These are phyloP conservation scores for Leucopternis melanops DNA, from an alignment of 2,113 vertebrate species.

Conservation along the genomic window DNA sequence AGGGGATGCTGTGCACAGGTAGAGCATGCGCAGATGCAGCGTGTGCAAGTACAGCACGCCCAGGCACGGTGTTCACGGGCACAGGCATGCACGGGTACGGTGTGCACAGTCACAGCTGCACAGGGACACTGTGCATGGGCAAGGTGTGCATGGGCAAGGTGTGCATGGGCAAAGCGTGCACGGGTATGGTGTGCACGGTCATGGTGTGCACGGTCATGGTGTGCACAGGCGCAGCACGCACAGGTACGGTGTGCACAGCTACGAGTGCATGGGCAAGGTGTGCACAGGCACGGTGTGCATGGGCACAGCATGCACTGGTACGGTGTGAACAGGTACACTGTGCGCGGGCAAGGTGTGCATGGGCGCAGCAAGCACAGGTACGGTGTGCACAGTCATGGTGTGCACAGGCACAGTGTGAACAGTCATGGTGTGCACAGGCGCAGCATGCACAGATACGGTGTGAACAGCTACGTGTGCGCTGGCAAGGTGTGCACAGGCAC, in stretches of 20 bases:
- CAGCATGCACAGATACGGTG: no score
- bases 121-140: neutral
- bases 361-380: no score
- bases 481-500: no score
- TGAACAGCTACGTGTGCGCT: no score
- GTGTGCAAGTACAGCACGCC: neutral
- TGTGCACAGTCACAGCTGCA: neutral
- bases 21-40: no score
- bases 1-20: no score
- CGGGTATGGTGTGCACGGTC: rapidly evolving
- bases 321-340: rapidly evolving
- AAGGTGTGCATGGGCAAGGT: neutral
- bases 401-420: no score
- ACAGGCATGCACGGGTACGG: neutral
- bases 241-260: neutral
- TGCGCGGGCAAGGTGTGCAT: no score
- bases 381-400: no score
- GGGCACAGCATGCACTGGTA: rapidly evolving
- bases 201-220: rapidly evolving
- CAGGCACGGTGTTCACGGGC: rapidly evolving
- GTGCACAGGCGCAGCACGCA: neutral
- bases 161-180: neutral
- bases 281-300: neutral
- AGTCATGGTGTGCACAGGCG: no score
- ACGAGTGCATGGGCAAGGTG: no score